Percentiles rank a stretch among this genome's conserved stretches.
phyloP scores from a whole-genome alignment of 2,888 invertebrate genomes.

The Acanthosepion lycidas region DNA sequence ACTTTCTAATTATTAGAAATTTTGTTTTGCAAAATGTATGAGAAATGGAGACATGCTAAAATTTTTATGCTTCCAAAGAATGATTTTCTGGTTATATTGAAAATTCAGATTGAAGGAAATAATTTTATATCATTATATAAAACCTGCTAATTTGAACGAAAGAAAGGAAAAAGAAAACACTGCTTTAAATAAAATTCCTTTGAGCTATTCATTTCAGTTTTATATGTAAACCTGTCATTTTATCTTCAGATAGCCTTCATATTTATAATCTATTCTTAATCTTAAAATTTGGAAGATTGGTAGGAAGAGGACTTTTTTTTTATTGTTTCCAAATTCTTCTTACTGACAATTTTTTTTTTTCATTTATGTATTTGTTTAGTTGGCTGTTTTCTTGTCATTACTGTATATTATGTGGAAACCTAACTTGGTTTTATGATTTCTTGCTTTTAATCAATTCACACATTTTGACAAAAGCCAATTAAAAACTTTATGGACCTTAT shows the following conservation, averaged over 20 bases:
- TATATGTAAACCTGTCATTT: conserved; percentile 33
- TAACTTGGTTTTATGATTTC: conserved; percentile 17
- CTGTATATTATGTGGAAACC: neutral
- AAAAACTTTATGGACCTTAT: conserved; percentile 25
- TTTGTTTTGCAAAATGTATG: neutral
- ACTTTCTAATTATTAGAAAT: conserved; percentile 21
- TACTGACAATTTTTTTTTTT: neutral
- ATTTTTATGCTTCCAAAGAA: neutral
- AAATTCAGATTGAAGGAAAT: conserved; percentile 20
- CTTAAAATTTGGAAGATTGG: conserved; percentile 4
- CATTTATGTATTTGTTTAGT: neutral
- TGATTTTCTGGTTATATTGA: conserved; percentile 20
- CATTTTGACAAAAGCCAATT: conserved; percentile 23
- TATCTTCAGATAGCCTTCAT: conserved; percentile 33
- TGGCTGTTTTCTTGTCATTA: neutral
- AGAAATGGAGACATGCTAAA: neutral
- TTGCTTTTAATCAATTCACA: conserved; percentile 33
- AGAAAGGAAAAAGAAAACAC: neutral
- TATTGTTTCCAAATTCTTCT: neutral
- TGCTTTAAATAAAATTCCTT: conserved; percentile 17
- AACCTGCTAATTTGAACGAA: neutral
- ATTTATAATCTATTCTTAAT: neutral
- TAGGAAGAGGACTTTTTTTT: neutral
- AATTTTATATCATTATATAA: conserved; percentile 22
- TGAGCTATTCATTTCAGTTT: neutral